Conservation (phyloP, 2,113 vertebrate genomes). For the Brachyistius frenatus region DNA sequence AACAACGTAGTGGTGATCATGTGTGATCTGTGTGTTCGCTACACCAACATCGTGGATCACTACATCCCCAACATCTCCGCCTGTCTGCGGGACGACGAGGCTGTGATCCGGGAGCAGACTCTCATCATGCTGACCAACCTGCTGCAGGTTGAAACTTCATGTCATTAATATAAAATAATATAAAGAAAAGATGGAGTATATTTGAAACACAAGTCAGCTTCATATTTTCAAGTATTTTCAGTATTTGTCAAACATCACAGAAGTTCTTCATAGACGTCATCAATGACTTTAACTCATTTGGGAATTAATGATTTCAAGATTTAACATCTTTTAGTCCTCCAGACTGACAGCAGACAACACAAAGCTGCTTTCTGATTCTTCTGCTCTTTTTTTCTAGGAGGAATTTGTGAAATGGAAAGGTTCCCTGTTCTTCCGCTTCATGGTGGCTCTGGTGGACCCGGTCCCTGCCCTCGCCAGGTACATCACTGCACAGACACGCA, state of each 20-base stretch:
- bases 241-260: no score
- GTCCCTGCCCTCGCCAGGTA: constrained; percentile 91
- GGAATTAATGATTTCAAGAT: no score
- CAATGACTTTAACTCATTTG: no score
- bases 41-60: constrained; percentile 90
- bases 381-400: constrained; percentile 83
- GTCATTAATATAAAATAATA: no score
- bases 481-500: neutral
- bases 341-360: no score
- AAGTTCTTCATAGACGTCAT: no score
- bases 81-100: constrained; percentile 87
- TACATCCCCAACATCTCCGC: constrained; percentile 91
- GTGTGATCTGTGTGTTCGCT: constrained; percentile 94
- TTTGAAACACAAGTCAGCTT: no score
- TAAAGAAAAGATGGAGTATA: no score
- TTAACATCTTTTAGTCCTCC: no score
- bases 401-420: constrained; percentile 98
- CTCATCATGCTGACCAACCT: constrained; percentile 95
- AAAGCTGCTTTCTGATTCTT: neutral
- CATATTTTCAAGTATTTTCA: no score
- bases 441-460: constrained; percentile 89
- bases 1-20: constrained; percentile 91
- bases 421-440: constrained; percentile 92
- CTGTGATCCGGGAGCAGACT: constrained; percentile 91
- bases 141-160: constrained; percentile 71